Conservation (phyloP, 2,888 invertebrate species). For the Noctuana brunneofusca region DNA sequence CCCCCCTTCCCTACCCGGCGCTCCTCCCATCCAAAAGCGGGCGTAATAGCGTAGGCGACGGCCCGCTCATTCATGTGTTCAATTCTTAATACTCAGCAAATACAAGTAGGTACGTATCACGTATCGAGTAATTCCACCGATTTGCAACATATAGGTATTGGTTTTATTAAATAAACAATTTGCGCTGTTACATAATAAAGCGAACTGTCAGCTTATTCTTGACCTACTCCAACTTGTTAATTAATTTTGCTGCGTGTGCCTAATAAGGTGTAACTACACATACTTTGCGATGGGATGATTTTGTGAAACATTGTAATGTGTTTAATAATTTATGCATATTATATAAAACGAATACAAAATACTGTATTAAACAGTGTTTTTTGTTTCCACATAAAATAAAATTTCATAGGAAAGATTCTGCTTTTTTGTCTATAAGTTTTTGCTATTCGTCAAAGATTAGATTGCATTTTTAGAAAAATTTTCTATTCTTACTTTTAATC, state of each 20-base stretch:
- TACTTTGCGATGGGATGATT: conserved; percentile 5
- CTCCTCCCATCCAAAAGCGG: no score
- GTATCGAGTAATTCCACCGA: conserved; percentile 14
- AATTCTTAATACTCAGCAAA: conserved; percentile 31
- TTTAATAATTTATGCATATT: no score
- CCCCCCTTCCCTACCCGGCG: no score
- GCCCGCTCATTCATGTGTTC: conserved; percentile 51
- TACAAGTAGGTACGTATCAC: conserved; percentile 2
- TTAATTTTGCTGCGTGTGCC: conserved; percentile 30
- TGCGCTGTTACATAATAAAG: conserved; percentile 27
- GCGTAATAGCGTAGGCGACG: conserved; percentile 47
- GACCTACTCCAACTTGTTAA: conserved; percentile 33
- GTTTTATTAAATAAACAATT: conserved; percentile 26
- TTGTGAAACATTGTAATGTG: neutral
- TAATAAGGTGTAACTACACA: conserved; percentile 26
- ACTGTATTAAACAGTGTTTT: no score
- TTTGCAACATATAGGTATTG: conserved; percentile 6
- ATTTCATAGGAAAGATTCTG: no score
- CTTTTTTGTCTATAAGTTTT: no score
- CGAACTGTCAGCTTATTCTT: conserved; percentile 31
- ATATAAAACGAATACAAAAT: no score
- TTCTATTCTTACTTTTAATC: neutral
- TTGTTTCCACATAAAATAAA: no score
- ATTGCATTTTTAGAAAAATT: neutral
- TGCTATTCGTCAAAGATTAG: neutral